Percentiles rank a stretch among this genome's conserved stretches.
Conservation (phyloP, 2,113 vertebrate genomes). For the Macroglossus sobrinus region DNA sequence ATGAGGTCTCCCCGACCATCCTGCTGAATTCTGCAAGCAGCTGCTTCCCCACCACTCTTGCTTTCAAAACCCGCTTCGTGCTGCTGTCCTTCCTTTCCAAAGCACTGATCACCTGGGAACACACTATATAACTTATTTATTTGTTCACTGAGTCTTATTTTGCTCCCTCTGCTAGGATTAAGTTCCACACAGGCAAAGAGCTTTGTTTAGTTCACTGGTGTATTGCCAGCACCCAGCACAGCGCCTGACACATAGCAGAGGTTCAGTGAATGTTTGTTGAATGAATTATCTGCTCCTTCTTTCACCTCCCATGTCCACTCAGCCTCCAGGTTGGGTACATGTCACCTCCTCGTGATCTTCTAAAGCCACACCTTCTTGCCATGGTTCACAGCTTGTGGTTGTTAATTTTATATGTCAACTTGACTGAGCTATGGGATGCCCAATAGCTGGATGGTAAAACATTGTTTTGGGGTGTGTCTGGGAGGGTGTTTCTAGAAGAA, state of each 20-base stretch:
- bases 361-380: neutral
- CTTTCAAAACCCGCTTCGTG: neutral
- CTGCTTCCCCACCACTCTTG: neutral
- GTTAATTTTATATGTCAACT: neutral
- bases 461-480: neutral
- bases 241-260: fast-evolving
- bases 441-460: neutral
- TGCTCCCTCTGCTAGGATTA: neutral
- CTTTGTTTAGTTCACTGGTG: neutral
- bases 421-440: neutral
- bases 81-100: neutral
- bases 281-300: neutral
- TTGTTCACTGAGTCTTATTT: neutral
- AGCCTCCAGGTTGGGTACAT: neutral
- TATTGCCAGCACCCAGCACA: neutral
- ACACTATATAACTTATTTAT: neutral
- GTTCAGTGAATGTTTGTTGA: neutral
- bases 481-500: neutral
- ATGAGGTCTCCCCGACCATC: neutral
- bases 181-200: neutral
- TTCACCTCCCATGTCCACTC: fast-evolving
- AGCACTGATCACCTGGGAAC: neutral
- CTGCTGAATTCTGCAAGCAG: too few species aligned
- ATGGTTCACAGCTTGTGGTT: neutral
- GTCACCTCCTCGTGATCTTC: neutral